Evolutionary conservation across 2,797 vertebrate species (phyloP), one percentile per base, ranked within the genome.

Genomic region (Apodemus agrarius): DNA sequence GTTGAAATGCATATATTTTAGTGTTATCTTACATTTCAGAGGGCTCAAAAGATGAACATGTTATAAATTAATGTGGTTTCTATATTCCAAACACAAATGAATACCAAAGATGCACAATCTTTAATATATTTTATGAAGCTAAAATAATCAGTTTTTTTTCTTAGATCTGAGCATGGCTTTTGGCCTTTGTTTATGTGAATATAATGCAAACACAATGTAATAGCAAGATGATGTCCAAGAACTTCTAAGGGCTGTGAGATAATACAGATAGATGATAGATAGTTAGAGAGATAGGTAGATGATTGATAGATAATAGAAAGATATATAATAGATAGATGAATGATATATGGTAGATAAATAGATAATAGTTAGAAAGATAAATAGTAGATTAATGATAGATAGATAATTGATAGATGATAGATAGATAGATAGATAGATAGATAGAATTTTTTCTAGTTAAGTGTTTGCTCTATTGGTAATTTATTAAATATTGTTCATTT

Each of bases 71-170:
- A 63, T 52, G 52, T 40, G n/a, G 74, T 8, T 21, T 90, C 74
- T 95, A 46, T 87, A 96, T 84, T 89, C 37, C 49, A 93, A 96
- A 94, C 57, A 87, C 49, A 94, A 95, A 93, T 3, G 93, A 94
- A 91, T 2, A 46, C 4, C 43, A 26, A 69, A 88, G 31, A 92
- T 46, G 95, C 95, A 79, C 11, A 1, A 81, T 75, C 74, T 94
- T 95, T 69, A 95, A 92, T 69, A 86, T n/a, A 86, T 80, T 97
- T 89, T 37, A 89, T 93, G 74, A 96, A 95, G 81, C 75, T 96
- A 84, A 95, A 95, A 92, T 57, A 92, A 92, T 90, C 89, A 37
- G 24, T 34, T 86, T 21, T 74, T 74, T 37, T 22, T 13, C 93
- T 94, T 93, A 89, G 9, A 78, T 76, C 49, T 93, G 75, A 7